Evolutionary conservation across 1,140 invertebrate genomes (phyloP).

Genomic region (Bombyx mandarina): DNA sequence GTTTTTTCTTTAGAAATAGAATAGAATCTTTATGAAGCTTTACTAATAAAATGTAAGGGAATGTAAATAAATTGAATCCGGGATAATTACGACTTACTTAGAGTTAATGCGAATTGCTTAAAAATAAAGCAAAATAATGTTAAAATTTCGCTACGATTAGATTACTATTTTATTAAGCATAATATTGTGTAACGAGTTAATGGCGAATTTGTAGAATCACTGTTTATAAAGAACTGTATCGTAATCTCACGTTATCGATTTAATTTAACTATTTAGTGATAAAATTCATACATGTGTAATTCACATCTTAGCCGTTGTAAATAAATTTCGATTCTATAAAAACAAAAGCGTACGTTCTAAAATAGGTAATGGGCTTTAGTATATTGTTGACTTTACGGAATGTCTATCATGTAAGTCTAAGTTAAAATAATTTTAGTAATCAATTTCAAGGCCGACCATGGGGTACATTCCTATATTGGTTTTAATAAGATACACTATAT

Average conservation of each 20-base stretch:
- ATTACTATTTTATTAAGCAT: background rate
- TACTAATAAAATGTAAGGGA: slow-evolving; percentile 37
- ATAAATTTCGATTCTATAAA: slow-evolving; percentile 13
- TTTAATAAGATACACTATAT: too few relatives aligned
- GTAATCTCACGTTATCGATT: too few relatives aligned
- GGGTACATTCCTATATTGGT: too few relatives aligned
- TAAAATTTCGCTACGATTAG: background rate
- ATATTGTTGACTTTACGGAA: too few relatives aligned
- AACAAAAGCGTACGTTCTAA: slow-evolving; percentile 62
- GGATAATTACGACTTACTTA: slow-evolving; percentile 69
- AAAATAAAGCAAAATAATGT: background rate
- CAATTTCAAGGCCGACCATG: too few relatives aligned
- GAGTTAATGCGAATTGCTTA: slow-evolving; percentile 32
- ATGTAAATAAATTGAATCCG: slow-evolving; percentile 62
- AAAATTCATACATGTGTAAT: background rate
- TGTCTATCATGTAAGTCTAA: too few relatives aligned
- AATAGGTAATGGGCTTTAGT: slow-evolving; percentile 48
- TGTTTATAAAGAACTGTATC: too few relatives aligned
- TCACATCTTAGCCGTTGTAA: slow-evolving; percentile 12
- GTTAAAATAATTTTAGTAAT: too few relatives aligned
- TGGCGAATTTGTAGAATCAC: background rate
- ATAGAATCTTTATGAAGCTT: slow-evolving; percentile 41
- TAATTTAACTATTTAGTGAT: too few relatives aligned
- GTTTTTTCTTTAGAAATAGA: too few relatives aligned
- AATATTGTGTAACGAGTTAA: too few relatives aligned